These are phyloP conservation scores for Blennius ocellaris DNA, from an alignment of 2,113 vertebrate species.

Conservation along the genomic window DNA sequence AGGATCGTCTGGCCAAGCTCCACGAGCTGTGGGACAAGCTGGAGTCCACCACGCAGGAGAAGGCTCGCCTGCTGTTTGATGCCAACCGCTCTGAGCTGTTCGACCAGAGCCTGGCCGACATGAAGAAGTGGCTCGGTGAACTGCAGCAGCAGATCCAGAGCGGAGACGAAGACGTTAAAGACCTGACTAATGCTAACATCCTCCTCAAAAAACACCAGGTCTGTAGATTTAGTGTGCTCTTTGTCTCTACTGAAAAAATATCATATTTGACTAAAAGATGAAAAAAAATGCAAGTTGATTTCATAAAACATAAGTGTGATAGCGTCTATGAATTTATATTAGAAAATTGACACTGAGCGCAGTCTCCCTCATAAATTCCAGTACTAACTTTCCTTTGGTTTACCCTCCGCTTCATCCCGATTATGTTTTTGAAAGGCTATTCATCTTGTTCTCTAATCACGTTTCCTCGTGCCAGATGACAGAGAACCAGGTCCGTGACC, in stretches of 20 bases:
- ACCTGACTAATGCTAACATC: conserved; percentile 92
- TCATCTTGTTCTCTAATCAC: conserved; percentile 35
- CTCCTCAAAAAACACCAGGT: conserved; percentile 93
- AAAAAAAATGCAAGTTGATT: neutral
- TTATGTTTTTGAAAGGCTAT: conserved; percentile 45
- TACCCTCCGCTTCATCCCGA: conserved; percentile 42
- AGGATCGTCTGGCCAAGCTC: conserved; percentile 82
- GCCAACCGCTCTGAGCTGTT: conserved; percentile 90
- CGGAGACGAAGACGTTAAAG: conserved; percentile 87
- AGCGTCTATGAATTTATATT: conserved; percentile 1
- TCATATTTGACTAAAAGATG: neutral
- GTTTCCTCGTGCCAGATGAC: conserved; percentile 79
- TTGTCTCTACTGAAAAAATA: conserved; percentile 1
- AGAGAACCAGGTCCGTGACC: conserved; percentile 91
- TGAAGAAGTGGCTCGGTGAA: conserved; percentile 88
- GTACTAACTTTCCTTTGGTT: conserved; percentile 6
- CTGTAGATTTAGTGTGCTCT: conserved; percentile 6
- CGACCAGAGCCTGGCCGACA: conserved; percentile 86
- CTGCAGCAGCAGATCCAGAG: conserved; percentile 86
- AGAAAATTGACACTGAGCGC: conserved; percentile 10
- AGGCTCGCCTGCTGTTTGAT: conserved; percentile 87
- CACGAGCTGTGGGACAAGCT: conserved; percentile 88
- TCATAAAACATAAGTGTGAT: conserved; percentile 2
- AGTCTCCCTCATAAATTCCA: conserved; percentile 10
- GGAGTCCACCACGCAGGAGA: conserved; percentile 85